Base-by-base conservation (phyloP, 2,888 invertebrate species). In the Mamestra brassicae region DNA sequence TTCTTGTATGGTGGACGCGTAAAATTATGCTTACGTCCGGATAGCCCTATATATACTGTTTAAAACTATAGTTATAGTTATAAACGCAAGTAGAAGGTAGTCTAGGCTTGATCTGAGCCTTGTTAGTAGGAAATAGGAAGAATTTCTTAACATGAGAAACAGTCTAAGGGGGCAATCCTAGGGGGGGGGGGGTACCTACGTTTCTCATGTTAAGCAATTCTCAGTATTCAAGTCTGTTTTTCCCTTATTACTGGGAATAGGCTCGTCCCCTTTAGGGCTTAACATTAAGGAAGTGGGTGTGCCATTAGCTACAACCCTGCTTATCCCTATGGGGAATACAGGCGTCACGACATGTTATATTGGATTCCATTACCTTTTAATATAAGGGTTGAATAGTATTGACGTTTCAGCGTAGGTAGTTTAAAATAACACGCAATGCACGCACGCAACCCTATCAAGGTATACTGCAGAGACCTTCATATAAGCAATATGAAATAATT, bases 391-490 rank as follows among this genome's bases (percentile, higher is more conserved):
- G 34, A 57, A 42, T 17, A 42, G 13, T 63, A 80, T 52, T 80
- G 57, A 58, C 26, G 42, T 70, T 76, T 15, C 1, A 45, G 34
- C 4, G 6, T 81, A 45, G 42, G 6, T 81, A 45, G 42, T 65
- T 63, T 52, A n/a, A 5, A 55, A 34, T 52, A 15, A 15, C 61
- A 81, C 76, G 81, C 65, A 57, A 66, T 36, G 55, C 61, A 38
- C 26, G 42, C 77, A 77, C 65, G 77, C 75, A 50, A 54, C 11
- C n/a, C 4, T 47, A 11, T 45, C 13, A 7, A 15, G 17, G 26
- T 74, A 17, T 2, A 26, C 5, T 36, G 55, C 17, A 10, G 55
- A 10, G 50, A 36, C 55, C 42, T 79, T 52, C 50, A 15, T 15
- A 34, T 6, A n/a, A 15, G 26, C 50, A n/a, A 52, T 52, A 57